phyloP scores from a whole-genome alignment of 2,888 invertebrate species.

The Cryptocephalus moraei region DNA sequence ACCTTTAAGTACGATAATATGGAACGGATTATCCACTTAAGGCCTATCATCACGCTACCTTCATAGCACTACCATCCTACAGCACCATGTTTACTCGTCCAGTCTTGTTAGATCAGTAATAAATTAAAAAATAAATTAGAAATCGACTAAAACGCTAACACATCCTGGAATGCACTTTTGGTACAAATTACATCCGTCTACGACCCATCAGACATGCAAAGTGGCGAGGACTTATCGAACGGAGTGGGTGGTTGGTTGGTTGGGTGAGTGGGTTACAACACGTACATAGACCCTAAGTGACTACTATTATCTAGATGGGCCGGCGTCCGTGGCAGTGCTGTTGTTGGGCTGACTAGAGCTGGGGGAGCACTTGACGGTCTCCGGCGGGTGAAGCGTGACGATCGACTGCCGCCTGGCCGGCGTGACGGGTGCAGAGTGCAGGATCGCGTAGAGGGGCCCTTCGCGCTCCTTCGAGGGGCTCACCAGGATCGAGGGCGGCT shows the following conservation, averaged over 20 bases:
- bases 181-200: conserved; percentile 2
- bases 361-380: conserved; percentile 15
- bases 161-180: conserved; percentile 8
- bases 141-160: no score
- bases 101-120: no score
- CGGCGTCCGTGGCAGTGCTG: conserved; percentile 16
- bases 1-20: no score
- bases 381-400: conserved; percentile 35
- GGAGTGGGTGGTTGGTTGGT: no score
- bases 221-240: no score
- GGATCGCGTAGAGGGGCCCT: conserved; percentile 35
- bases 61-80: no score
- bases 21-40: no score
- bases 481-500: conserved; percentile 31
- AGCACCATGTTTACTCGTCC: no score
- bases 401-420: conserved; percentile 33
- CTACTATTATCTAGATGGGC: conserved; percentile 25
- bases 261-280: no score
- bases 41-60: no score
- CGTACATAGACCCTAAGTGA: neutral
- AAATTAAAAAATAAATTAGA: no score
- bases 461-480: conserved; percentile 33
- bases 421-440: conserved; percentile 30
- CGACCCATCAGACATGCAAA: no score
- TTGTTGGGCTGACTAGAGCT: conserved; percentile 22